Base-by-base conservation (phyloP, 1,140 invertebrate species). In the Cephus cinctus region DNA sequence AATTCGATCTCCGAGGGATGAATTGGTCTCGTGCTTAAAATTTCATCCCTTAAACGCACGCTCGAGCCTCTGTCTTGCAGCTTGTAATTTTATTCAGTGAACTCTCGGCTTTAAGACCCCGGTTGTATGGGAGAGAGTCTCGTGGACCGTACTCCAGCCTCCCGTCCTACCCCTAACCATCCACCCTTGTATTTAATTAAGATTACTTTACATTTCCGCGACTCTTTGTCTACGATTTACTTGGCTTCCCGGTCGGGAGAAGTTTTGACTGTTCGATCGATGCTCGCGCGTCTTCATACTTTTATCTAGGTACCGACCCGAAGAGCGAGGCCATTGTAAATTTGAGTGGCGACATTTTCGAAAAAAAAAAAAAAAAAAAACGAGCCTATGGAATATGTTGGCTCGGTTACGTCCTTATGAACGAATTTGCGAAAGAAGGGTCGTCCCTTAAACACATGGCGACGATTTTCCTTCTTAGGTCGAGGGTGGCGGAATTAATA, bases 181-280 rank as follows among this genome's bases (percentile, higher is more conserved):
- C 59, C 47, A 55, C 61, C 63, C n/a, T n/a, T n/a, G n/a, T n/a
- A 59, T 70, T 70, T 70, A 75, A 76, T 76, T 73, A 75, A 57
- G 59, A 63, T 52, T 50, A 54, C 63, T 69, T 71, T 70, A 68
- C 68, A 65, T 59, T 54, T 43, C 53, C 59, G 41, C 48, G 52
- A 39, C 21, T 57, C 57, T 67, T 69, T 69, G 59, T 67, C 54
- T 62, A 30, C 57, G 32, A 41, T 41, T 12, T 15, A 41, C 20
- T 41, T 36, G 14, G 4, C 15, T 8, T 12, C 34, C 19, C 19
- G 34, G 14, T 15, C 34, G 14, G 8, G 9, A 18, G 14, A 36
- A 36, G 14, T 18, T 18, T n/a, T n/a, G n/a, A n/a, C n/a, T n/a
- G n/a, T n/a, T n/a, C n/a, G n/a, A n/a, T n/a, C n/a, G n/a, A n/a